Conservation (phyloP, 2,113 vertebrate genomes). For the Sinocyclocheilus grahami region DNA sequence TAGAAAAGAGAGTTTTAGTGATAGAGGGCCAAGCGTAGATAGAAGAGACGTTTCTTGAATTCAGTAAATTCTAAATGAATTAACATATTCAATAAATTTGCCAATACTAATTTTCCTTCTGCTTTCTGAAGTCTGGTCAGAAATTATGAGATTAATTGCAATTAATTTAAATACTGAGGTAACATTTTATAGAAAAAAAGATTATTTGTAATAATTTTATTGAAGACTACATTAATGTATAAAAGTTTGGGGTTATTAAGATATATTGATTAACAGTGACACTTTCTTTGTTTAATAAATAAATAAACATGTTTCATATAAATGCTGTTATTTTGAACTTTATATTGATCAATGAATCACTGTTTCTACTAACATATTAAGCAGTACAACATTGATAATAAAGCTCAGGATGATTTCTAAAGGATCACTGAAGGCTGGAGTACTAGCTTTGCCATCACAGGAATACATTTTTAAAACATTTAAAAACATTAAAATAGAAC, state of each 20-base stretch:
- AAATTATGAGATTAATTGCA: background rate
- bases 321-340: background rate
- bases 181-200: background rate
- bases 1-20: too few species aligned
- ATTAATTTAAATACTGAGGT: background rate
- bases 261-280: background rate
- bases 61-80: too few species aligned
- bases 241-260: background rate
- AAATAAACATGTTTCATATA: background rate
- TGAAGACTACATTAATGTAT: background rate
- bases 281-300: background rate
- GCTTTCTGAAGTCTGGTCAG: background rate
- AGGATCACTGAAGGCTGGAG: background rate
- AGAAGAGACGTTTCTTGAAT: too few species aligned
- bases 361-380: background rate
- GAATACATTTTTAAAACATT: background rate
- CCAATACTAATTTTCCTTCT: background rate
- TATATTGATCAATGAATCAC: background rate
- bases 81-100: background rate
- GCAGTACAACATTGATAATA: too few species aligned
- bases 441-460: background rate
- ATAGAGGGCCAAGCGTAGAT: too few species aligned
- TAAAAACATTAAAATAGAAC: background rate
- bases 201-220: background rate
- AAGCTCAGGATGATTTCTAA: background rate